Conservation (phyloP, 2,113 vertebrate genomes). For the Falcunculus frontatus region DNA sequence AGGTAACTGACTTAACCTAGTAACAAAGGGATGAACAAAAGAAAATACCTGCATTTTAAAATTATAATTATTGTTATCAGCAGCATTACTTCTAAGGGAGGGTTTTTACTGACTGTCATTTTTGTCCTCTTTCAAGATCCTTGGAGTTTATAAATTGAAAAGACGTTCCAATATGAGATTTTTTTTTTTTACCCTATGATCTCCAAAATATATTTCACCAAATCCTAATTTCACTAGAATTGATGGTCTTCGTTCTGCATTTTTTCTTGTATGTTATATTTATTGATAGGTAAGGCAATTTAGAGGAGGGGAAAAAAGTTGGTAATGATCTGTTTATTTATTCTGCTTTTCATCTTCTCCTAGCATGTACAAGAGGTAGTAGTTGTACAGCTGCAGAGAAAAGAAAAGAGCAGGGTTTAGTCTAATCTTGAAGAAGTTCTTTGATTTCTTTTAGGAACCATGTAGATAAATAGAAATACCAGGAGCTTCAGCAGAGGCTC, state of each 20-base stretch:
- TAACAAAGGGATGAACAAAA: background rate
- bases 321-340: background rate
- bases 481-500: background rate
- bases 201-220: background rate
- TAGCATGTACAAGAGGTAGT: background rate
- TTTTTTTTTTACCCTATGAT: background rate
- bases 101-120: background rate
- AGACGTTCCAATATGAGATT: background rate
- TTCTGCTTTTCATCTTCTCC: background rate
- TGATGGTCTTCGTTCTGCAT: background rate
- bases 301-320: background rate
- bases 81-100: background rate
- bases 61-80: background rate
- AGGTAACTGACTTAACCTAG: conserved; percentile 68
- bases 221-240: background rate
- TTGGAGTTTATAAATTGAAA: background rate
- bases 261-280: background rate
- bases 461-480: background rate
- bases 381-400: background rate
- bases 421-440: background rate
- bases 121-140: background rate
- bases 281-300: background rate
- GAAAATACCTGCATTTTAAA: background rate
- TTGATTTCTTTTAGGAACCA: background rate
- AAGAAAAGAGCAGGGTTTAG: background rate